phyloP scores from a whole-genome alignment of 92 coral and sea anemone genomes.

The Epizoanthus illoricatus region DNA sequence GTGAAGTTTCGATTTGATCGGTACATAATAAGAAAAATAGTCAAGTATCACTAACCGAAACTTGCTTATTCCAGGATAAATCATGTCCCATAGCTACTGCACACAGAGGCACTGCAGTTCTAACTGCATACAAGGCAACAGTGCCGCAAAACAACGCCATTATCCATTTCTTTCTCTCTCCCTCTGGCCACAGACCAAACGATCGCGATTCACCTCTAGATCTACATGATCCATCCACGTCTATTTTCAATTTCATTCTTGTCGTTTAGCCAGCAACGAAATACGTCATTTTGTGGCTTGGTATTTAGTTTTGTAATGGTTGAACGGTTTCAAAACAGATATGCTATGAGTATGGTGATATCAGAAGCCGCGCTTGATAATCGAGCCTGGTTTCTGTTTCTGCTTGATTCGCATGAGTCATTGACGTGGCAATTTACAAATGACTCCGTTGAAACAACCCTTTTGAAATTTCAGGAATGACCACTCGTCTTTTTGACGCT shows the following conservation, averaged over 20 bases:
- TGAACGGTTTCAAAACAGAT: not conserved
- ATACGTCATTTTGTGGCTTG: not conserved
- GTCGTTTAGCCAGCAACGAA: not conserved
- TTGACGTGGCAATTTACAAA: not conserved
- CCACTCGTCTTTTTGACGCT: not conserved
- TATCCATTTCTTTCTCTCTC: conserved; percentile 78
- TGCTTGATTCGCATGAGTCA: not conserved
- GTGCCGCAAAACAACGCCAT: conserved; percentile 86
- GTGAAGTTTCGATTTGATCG: too few relatives aligned
- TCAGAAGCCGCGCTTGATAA: not conserved
- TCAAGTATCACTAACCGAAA: conserved; percentile 66
- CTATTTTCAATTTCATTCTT: conserved; percentile 30
- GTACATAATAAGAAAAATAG: too few relatives aligned
- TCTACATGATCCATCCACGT: conserved; percentile 27
- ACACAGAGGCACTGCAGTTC: conserved; percentile 88
- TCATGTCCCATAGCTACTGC: conserved; percentile 94
- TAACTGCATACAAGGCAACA: conserved; percentile 74
- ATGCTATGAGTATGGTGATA: not conserved
- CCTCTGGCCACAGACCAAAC: conserved; percentile 76
- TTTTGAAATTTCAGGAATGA: not conserved
- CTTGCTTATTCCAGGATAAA: conserved; percentile 88
- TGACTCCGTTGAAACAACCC: not conserved
- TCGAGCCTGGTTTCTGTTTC: not conserved
- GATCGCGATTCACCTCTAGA: conserved; percentile 41
- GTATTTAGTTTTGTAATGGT: not conserved